Percentiles rank a stretch among this genome's conserved stretches.
Conservation (phyloP, 1,140 invertebrate species). For the Aethina tumida region DNA sequence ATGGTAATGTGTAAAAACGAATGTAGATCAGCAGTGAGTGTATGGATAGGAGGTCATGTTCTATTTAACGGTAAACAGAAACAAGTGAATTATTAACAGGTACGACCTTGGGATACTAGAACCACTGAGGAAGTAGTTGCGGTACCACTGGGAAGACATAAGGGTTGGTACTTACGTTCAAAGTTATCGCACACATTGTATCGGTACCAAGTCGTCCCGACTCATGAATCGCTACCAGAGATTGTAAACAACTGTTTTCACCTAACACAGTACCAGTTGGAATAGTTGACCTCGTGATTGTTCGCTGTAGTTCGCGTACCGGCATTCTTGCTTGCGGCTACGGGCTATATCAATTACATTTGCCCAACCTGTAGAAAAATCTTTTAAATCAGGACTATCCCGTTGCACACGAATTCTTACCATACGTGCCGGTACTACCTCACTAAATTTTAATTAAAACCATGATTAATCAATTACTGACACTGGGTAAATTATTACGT, state of each 20-base stretch:
- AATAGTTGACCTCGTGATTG: slow-evolving; percentile 19
- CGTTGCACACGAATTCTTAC: too few species aligned
- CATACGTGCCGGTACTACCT: too few species aligned
- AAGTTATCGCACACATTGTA: slow-evolving; percentile 9
- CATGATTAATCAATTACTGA: too few species aligned
- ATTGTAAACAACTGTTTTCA: slow-evolving; percentile 23
- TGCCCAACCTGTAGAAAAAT: too few species aligned
- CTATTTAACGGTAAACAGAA: background rate
- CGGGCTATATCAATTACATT: too few species aligned
- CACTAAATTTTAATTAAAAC: too few species aligned
- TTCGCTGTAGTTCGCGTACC: slow-evolving; percentile 15
- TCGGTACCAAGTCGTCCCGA: slow-evolving; percentile 3
- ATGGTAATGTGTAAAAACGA: too few species aligned
- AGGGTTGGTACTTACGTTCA: background rate
- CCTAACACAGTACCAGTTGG: slow-evolving; percentile 15
- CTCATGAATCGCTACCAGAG: slow-evolving; percentile 16
- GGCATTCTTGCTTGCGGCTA: slow-evolving; percentile 14
- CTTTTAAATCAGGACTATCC: too few species aligned
- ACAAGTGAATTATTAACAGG: background rate
- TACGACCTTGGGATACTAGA: slow-evolving; percentile 4
- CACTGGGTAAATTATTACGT: too few species aligned
- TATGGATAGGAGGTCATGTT: too few species aligned
- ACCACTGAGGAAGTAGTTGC: slow-evolving; percentile 3
- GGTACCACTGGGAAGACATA: background rate
- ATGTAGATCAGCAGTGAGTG: too few species aligned